These are phyloP conservation scores for Urocitellus parryii DNA, from an alignment of 2,113 vertebrate genomes.

Conservation along the genomic window DNA sequence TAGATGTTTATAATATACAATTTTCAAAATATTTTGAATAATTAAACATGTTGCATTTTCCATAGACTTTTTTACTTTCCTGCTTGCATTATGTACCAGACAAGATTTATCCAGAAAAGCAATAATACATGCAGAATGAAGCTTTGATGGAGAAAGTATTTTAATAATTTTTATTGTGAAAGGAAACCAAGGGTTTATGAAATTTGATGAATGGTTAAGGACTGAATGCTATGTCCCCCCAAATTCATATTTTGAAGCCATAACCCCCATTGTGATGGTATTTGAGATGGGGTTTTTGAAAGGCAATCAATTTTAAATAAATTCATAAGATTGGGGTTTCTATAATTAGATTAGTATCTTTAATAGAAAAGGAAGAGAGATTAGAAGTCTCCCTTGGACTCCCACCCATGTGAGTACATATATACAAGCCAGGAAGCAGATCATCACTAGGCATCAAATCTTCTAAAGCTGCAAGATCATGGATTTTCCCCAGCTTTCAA, in stretches of 20 bases:
- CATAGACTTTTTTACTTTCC: neutral
- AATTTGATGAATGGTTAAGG: neutral
- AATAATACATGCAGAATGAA: neutral
- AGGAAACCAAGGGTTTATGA: neutral
- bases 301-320: neutral
- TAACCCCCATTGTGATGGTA: neutral
- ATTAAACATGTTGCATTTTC: neutral
- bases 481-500: neutral
- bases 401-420: too few relatives aligned
- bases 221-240: neutral
- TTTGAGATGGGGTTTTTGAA: neutral
- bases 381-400: accelerated
- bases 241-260: neutral
- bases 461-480: neutral
- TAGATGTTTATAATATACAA: neutral
- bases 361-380: neutral
- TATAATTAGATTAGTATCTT: neutral
- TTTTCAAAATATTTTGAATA: slow-evolving; percentile 14
- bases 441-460: too few relatives aligned
- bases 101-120: neutral
- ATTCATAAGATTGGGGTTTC: neutral
- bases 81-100: neutral
- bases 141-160: neutral
- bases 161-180: neutral
- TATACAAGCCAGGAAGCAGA: neutral